phyloP scores from a whole-genome alignment of 1,140 invertebrate species.

The Nephila pilipes region DNA sequence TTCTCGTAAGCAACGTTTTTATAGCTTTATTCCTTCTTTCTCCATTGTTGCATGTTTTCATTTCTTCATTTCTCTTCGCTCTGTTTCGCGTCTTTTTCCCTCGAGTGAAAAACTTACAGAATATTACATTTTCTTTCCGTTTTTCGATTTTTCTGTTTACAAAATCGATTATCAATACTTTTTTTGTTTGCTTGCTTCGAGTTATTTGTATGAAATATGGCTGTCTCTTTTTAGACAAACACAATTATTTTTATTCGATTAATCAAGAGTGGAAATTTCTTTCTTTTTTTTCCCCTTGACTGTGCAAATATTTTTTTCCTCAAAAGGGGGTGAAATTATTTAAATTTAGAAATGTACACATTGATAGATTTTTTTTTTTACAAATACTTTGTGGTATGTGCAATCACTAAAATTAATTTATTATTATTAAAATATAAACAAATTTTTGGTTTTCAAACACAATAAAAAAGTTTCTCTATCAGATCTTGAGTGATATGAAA shows the following conservation, averaged over 20 bases:
- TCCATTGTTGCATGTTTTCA: background rate
- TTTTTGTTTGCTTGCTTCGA: background rate
- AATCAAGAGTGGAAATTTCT: background rate
- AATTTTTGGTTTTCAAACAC: too few relatives aligned
- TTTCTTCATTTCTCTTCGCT: background rate
- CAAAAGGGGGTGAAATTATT: background rate
- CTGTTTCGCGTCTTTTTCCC: background rate
- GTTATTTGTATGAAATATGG: background rate
- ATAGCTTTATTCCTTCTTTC: background rate
- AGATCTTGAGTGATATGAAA: too few relatives aligned
- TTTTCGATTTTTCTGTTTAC: conserved; percentile 18
- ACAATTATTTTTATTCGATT: background rate
- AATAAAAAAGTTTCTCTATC: too few relatives aligned
- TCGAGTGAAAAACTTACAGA: background rate
- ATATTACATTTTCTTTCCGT: background rate
- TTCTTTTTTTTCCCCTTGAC: too few relatives aligned
- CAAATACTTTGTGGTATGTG: too few relatives aligned
- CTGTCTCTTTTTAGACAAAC: background rate
- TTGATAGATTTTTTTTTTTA: too few relatives aligned
- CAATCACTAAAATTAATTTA: too few relatives aligned
- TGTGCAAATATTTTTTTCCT: background rate
- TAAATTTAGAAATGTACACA: background rate
- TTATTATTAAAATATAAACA: too few relatives aligned
- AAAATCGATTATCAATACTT: conserved; percentile 16
- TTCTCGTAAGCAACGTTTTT: background rate